Percentiles rank a stretch among this genome's conserved stretches.
Evolutionary conservation across 2,113 vertebrate species (phyloP).

Genomic region (Catharus minimus): DNA sequence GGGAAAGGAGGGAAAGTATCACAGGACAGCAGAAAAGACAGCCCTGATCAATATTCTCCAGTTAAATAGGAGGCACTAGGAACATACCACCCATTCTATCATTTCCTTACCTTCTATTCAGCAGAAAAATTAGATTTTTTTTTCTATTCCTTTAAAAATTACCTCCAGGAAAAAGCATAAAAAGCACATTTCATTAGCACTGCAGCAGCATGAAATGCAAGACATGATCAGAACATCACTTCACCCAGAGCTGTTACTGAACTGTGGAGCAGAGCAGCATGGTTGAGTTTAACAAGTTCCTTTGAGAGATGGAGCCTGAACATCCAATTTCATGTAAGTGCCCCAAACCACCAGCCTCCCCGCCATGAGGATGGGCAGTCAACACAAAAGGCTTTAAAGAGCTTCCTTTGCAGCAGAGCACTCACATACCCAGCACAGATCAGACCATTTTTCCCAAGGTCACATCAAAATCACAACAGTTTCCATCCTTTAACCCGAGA

Average conservation of each 20-base stretch:
- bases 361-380: not conserved
- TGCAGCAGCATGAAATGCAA: not conserved
- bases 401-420: not conserved
- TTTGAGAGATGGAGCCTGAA: not conserved
- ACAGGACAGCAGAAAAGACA: not conserved
- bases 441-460: not conserved
- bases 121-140: not conserved
- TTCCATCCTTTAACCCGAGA: not conserved
- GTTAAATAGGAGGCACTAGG: not conserved
- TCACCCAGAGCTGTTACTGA: not conserved
- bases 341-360: not conserved
- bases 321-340: accelerated
- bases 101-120: not conserved
- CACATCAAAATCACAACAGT: not conserved
- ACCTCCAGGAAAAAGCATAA: not conserved
- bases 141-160: not conserved
- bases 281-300: not conserved
- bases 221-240: not conserved
- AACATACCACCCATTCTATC: not conserved
- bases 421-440: not conserved
- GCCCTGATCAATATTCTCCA: not conserved
- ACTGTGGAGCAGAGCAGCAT: accelerated
- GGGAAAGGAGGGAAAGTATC: not conserved
- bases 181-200: not conserved
- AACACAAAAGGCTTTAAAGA: not conserved